Evolutionary conservation across 2,113 vertebrate genomes (phyloP), one percentile per base, ranked within the genome.

Genomic region (Rhizomys pruinosus): DNA sequence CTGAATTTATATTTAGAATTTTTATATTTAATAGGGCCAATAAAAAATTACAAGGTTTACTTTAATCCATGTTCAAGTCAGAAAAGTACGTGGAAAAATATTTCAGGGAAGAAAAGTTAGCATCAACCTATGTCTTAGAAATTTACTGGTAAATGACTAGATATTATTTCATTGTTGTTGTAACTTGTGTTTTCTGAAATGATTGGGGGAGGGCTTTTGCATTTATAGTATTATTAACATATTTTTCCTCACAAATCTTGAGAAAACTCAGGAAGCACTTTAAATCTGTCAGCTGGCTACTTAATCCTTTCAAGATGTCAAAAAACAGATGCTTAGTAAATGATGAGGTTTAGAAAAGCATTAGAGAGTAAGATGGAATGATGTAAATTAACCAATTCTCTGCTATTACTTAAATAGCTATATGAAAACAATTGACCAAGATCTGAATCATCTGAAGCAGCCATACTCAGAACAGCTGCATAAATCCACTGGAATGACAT

Each of bases 231-330:
- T 3, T 61, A 63, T 55, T 37, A 78, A 61, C n/a, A 42, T 72
- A 10, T 87, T 73, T 84, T 19, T 7, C 23, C 32, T 59, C 23
- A 91, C 0, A 25, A 91, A 91, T 74, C 77, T 95, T 72, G 55
- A 89, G 5, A 12, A 85, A 93, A 91, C 42, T 59, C n/a, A 55
- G 7, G 32, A 69, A 68, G 78, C 42, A 76, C 0, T 81, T 89
- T 78, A 16, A 94, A 29, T 52, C 84, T 72, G 15, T 81, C 55
- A 72, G 55, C 52, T 89, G 4, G 57, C 16, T 90, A 74, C 15
- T 77, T 85, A 89, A 81, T 86, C 61, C 37, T 89, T 32, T 81
- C 55, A 80, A 86, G 61, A 89, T 82, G 80, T 91, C 74, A 95
- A 72, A 80, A 78, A 86, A 71, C 4, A 37, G 39, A 89, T 89